phyloP scores from a whole-genome alignment of 2,113 vertebrate genomes.

The Odontesthes bonariensis region DNA sequence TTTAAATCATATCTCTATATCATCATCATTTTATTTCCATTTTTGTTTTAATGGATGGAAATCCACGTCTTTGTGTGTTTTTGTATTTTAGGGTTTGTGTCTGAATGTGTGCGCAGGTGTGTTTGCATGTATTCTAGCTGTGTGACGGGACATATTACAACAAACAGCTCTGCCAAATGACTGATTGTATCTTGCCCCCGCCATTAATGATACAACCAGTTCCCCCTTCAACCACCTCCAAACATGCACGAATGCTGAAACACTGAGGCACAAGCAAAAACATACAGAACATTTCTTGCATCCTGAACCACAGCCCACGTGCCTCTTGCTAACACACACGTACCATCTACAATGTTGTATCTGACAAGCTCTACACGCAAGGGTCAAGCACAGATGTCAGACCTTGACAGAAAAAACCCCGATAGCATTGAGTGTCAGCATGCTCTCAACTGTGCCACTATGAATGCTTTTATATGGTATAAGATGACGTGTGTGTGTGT shows the following conservation, averaged over 20 bases:
- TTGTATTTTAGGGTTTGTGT: conserved; percentile 14
- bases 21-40: not conserved
- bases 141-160: conserved; percentile 75
- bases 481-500: not conserved
- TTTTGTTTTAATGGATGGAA: not conserved
- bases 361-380: conserved; percentile 40
- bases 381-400: conserved; percentile 45
- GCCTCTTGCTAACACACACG: not conserved
- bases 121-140: conserved; percentile 60
- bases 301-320: not conserved
- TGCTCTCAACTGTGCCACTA: not conserved
- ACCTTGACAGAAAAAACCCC: conserved; percentile 28
- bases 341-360: conserved; percentile 4
- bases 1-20: not conserved
- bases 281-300: conserved; percentile 47
- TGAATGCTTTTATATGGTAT: not conserved
- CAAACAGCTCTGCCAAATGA: conserved; percentile 76
- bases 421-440: not conserved
- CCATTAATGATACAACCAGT: conserved; percentile 78
- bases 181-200: conserved; percentile 70
- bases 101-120: conserved; percentile 44
- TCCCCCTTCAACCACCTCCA: conserved; percentile 58
- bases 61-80: not conserved
- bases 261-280: conserved; percentile 32
- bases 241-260: conserved; percentile 34